Evolutionary conservation across 2,113 vertebrate genomes (phyloP).

Genomic region (Carassius carassius): DNA sequence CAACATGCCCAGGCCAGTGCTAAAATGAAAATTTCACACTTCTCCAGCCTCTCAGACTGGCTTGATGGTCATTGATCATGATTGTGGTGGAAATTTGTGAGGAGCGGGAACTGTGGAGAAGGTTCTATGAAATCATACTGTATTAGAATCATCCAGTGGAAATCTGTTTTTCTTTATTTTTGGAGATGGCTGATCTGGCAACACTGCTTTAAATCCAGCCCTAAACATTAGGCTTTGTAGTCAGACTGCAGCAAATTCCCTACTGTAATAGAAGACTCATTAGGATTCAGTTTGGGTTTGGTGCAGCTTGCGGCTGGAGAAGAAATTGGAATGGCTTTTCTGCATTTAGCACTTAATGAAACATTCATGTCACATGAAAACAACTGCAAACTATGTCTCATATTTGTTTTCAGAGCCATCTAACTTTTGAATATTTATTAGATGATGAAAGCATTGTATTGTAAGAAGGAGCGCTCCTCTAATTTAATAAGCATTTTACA

Average conservation of each 20-base stretch:
- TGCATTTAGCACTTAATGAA: conserved; percentile 67
- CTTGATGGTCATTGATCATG: not conserved
- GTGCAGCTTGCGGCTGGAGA: conserved; percentile 30
- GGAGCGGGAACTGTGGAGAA: not conserved
- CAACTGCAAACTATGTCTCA: conserved; percentile 58
- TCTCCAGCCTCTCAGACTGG: conserved; percentile 35
- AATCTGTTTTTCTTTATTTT: conserved; percentile 23
- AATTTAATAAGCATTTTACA: conserved; percentile 69
- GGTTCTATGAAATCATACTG: not conserved
- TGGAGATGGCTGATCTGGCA: not conserved
- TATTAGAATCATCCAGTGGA: not conserved
- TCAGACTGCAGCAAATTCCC: conserved; percentile 31
- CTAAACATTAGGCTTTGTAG: conserved; percentile 37
- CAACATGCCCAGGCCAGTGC: conserved; percentile 28
- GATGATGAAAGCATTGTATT: conserved; percentile 61
- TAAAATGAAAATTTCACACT: conserved; percentile 61
- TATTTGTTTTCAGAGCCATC: conserved; percentile 64
- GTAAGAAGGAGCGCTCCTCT: conserved; percentile 58
- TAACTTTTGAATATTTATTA: conserved; percentile 69
- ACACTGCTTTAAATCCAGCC: conserved; percentile 33
- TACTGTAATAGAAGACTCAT: conserved; percentile 39
- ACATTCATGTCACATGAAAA: conserved; percentile 66
- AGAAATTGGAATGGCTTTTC: conserved; percentile 60
- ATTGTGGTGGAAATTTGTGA: conserved; percentile 2
- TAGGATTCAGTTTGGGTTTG: conserved; percentile 48